Evolutionary conservation across 2,113 vertebrate genomes (phyloP).

Genomic region (Seriola dumerili): DNA sequence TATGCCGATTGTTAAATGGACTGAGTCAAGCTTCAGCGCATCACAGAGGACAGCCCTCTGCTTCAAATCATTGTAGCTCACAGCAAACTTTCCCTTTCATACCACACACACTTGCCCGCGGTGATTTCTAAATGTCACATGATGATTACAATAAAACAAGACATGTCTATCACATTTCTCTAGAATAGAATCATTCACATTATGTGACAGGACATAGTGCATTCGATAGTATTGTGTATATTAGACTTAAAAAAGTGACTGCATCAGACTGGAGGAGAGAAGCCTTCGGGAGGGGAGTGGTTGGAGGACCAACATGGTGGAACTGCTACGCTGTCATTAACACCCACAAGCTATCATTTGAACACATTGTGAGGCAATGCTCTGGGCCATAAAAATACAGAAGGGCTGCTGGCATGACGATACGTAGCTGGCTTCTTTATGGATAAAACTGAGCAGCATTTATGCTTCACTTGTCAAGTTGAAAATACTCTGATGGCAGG

Average conservation of each 20-base stretch:
- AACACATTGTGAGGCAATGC: slow-evolving; percentile 19
- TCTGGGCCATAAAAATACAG: neutral
- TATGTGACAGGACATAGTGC: neutral
- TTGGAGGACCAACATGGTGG: neutral
- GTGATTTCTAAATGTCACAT: neutral
- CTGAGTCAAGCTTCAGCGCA: slow-evolving; percentile 23
- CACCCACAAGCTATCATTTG: slow-evolving; percentile 1
- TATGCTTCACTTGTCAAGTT: slow-evolving; percentile 1
- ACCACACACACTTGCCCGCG: neutral
- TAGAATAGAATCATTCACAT: neutral
- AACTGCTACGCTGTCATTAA: slow-evolving; percentile 4
- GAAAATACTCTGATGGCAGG: slow-evolving; percentile 27
- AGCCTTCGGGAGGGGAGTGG: neutral
- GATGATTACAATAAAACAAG: neutral
- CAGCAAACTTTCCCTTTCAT: slow-evolving; percentile 15
- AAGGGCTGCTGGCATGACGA: slow-evolving; percentile 3
- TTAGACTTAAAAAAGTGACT: neutral
- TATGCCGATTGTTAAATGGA: slow-evolving; percentile 41
- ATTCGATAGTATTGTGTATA: neutral
- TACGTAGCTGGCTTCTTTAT: neutral
- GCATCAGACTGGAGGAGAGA: neutral
- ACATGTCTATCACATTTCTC: neutral
- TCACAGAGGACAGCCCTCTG: slow-evolving; percentile 12
- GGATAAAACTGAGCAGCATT: slow-evolving; percentile 1
- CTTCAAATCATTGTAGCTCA: slow-evolving; percentile 14